Evolutionary conservation across 2,797 vertebrate genomes (phyloP).

Genomic region (Poecilia velifera): DNA sequence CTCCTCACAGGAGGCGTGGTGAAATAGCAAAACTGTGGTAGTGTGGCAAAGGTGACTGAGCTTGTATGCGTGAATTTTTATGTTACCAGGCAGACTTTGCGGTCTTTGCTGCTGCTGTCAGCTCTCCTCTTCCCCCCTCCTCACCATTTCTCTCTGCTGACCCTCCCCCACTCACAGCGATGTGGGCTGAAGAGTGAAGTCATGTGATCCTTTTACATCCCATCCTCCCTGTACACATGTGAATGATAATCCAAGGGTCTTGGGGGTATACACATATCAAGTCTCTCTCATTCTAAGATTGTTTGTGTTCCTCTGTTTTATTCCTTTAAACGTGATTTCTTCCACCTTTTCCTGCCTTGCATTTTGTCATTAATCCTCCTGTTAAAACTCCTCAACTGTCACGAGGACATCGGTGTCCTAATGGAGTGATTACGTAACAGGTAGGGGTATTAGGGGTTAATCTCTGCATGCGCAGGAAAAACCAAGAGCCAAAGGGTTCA

Average conservation of each 20-base stretch:
- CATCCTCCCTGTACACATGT: conserved; percentile 18
- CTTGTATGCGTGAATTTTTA: conserved; percentile 7
- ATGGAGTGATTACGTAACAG: too few species aligned
- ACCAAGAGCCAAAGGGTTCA: not conserved
- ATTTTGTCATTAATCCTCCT: not conserved
- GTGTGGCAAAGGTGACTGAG: conserved; percentile 69
- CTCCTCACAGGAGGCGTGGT: conserved; percentile 40
- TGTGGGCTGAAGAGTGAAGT: conserved; percentile 50
- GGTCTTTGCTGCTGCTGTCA: conserved; percentile 18
- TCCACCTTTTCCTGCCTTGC: not conserved
- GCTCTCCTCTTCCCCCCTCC: conserved; percentile 44
- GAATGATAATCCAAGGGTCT: conserved; percentile 50
- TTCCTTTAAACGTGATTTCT: not conserved
- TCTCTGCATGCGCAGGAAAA: not conserved
- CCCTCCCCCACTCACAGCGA: conserved; percentile 49
- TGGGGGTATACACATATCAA: conserved; percentile 1
- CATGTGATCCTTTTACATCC: conserved; percentile 47
- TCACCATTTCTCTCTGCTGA: not conserved
- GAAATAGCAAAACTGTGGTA: conserved; percentile 56
- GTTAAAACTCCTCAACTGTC: not conserved
- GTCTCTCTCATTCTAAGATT: not conserved
- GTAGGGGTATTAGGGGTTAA: too few species aligned
- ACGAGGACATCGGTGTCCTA: too few species aligned
- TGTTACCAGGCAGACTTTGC: conserved; percentile 32
- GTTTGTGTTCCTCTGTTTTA: not conserved